Evolutionary conservation across 2,797 vertebrate species (phyloP).

Genomic region (Rhynchonycteris naso): DNA sequence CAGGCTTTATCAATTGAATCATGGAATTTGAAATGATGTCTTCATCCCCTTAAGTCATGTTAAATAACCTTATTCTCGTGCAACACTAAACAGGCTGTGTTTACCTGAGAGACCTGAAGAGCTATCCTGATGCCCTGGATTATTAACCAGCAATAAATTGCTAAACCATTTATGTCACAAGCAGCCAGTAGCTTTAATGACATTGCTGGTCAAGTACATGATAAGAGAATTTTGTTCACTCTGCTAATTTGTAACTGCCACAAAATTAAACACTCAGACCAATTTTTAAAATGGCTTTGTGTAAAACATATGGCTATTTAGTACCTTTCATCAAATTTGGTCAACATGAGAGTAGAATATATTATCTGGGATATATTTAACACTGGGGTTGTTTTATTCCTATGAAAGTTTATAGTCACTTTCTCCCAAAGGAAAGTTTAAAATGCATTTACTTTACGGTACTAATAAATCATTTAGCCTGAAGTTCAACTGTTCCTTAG

Average conservation of each 20-base stretch:
- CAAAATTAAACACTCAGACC: slow-evolving; percentile 44
- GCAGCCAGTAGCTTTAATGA: not conserved
- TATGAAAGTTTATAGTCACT: slow-evolving; percentile 37
- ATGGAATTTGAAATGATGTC: slow-evolving; percentile 21
- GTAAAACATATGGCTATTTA: slow-evolving; percentile 2
- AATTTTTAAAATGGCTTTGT: slow-evolving; percentile 51
- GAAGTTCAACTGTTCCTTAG: not conserved
- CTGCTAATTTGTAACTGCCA: slow-evolving; percentile 14
- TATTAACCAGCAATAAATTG: slow-evolving; percentile 54
- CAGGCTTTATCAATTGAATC: not conserved
- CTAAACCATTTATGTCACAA: slow-evolving; percentile 20
- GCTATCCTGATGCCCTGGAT: slow-evolving; percentile 10
- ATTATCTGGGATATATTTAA: not conserved
- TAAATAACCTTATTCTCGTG: slow-evolving; percentile 13
- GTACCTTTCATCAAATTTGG: slow-evolving; percentile 33
- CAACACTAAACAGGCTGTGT: slow-evolving; percentile 57
- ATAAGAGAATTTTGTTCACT: slow-evolving; percentile 36
- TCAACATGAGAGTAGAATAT: not conserved
- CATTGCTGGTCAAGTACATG: not conserved
- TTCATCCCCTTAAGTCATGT: slow-evolving; percentile 14
- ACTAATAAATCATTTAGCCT: slow-evolving; percentile 25
- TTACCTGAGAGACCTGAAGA: slow-evolving; percentile 60
- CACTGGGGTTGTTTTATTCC: slow-evolving; percentile 45
- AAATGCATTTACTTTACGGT: not conserved
- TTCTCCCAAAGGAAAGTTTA: slow-evolving; percentile 20